A percentile compares a stretch with the other conserved stretches of the same genome.
phyloP scores from a whole-genome alignment of 2,797 vertebrate genomes.

The Micrastur ruficollis region DNA sequence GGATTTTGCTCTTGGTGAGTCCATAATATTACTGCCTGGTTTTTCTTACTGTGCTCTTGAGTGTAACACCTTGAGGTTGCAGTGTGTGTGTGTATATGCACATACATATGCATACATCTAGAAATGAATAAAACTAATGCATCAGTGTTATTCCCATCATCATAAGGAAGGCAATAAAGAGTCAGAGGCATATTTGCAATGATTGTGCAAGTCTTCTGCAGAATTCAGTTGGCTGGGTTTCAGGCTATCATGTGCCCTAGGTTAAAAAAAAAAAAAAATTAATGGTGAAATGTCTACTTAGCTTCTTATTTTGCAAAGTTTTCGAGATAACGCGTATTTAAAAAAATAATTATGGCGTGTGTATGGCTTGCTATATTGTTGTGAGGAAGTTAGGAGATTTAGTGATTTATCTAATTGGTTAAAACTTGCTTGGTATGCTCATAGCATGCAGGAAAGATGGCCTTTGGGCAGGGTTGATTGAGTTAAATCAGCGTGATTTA shows the following conservation, averaged over 20 bases:
- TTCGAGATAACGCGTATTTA: background rate
- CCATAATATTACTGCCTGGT: background rate
- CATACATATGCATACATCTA: accelerated
- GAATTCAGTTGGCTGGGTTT: conserved; percentile 24
- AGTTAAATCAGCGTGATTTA: conserved; percentile 20
- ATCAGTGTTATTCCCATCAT: background rate
- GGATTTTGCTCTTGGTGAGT: conserved; percentile 24
- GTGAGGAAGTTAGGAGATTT: background rate
- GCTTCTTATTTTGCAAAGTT: conserved; percentile 4
- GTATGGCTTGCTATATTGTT: background rate
- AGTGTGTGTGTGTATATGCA: background rate
- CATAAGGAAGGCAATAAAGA: background rate
- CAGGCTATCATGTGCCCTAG: conserved; percentile 29
- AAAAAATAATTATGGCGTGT: background rate
- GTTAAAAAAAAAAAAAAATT: background rate
- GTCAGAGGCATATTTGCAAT: background rate
- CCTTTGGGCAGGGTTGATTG: conserved; percentile 28
- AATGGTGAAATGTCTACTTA: conserved; percentile 20
- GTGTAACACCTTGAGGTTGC: background rate
- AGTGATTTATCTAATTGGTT: conserved; percentile 28
- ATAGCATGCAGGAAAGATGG: conserved; percentile 5
- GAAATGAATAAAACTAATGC: background rate
- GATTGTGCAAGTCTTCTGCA: background rate
- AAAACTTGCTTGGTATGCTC: conserved; percentile 47
- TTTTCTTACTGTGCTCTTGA: background rate